Percentiles rank a stretch among this genome's conserved stretches.
These are phyloP conservation scores for Apodemus agrarius DNA, from an alignment of 2,797 vertebrate genomes.

Conservation along the genomic window DNA sequence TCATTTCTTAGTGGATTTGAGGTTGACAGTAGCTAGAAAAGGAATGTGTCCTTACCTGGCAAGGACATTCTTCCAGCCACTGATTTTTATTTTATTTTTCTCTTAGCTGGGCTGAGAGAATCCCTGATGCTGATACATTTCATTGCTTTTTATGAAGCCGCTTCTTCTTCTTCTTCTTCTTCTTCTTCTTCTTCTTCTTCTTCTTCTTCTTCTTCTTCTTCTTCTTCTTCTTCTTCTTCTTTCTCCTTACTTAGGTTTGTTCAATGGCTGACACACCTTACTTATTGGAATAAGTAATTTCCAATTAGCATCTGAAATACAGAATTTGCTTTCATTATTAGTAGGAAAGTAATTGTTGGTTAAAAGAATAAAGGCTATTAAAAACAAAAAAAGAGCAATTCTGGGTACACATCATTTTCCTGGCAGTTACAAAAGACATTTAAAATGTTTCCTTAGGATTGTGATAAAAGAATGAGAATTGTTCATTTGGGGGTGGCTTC, in stretches of 20 bases:
- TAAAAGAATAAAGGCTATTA: conserved; percentile 60
- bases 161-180: background rate
- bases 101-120: conserved; percentile 20
- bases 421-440: conserved; percentile 65
- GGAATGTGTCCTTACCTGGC: conserved; percentile 27
- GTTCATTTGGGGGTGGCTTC: conserved; percentile 62
- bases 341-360: conserved; percentile 54
- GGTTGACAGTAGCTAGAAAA: conserved; percentile 64
- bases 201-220: too few species aligned
- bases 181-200: background rate
- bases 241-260: conserved; percentile 40
- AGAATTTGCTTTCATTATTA: conserved; percentile 28
- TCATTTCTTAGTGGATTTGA: conserved; percentile 56
- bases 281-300: conserved; percentile 72
- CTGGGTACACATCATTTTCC: conserved; percentile 59
- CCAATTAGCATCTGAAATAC: conserved; percentile 71
- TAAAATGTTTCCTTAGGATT: conserved; percentile 62
- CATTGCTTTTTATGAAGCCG: conserved; percentile 37
- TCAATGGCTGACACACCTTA: conserved; percentile 59
- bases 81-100: background rate
- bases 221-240: background rate
- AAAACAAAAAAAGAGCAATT: background rate
- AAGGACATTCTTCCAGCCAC: conserved; percentile 63
- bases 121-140: conserved; percentile 41
- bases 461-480: conserved; percentile 75